Conservation (phyloP, 2,113 vertebrate genomes). For the Chauna torquata region DNA sequence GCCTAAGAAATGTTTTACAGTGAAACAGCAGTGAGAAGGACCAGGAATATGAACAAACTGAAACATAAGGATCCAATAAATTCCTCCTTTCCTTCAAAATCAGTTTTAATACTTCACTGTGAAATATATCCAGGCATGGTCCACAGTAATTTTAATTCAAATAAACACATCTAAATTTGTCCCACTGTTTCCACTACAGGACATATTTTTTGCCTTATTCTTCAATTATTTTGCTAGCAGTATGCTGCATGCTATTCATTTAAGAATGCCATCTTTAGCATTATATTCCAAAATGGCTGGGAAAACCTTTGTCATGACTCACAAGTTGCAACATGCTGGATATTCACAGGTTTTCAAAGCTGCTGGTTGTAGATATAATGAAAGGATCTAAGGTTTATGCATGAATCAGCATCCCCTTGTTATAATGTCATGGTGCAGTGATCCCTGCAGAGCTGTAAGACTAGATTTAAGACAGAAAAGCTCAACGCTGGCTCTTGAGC, state of each 20-base stretch:
- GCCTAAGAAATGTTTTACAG: neutral
- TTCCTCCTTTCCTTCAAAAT: neutral
- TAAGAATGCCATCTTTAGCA: neutral
- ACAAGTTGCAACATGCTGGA: neutral
- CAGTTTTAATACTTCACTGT: neutral
- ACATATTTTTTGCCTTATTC: neutral
- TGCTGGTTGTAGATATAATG: constrained; percentile 19
- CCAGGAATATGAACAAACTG: neutral
- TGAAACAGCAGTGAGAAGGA: neutral
- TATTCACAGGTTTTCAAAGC: constrained; percentile 22
- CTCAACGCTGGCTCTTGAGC: constrained; percentile 18
- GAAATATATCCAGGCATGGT: neutral
- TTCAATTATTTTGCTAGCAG: neutral
- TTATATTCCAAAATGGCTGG: neutral
- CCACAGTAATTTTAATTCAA: neutral
- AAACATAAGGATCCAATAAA: neutral
- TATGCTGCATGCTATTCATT: neutral
- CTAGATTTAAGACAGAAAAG: constrained; percentile 59
- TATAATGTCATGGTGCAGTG: constrained; percentile 65
- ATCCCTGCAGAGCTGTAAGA: constrained; percentile 64
- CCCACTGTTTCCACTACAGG: neutral
- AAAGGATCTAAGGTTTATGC: constrained; percentile 48
- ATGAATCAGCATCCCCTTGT: constrained; percentile 74
- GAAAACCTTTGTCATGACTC: neutral
- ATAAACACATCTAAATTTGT: neutral